These are phyloP conservation scores for Zaprionus taronus DNA, from an alignment of 1,140 invertebrate genomes.

Conservation along the genomic window DNA sequence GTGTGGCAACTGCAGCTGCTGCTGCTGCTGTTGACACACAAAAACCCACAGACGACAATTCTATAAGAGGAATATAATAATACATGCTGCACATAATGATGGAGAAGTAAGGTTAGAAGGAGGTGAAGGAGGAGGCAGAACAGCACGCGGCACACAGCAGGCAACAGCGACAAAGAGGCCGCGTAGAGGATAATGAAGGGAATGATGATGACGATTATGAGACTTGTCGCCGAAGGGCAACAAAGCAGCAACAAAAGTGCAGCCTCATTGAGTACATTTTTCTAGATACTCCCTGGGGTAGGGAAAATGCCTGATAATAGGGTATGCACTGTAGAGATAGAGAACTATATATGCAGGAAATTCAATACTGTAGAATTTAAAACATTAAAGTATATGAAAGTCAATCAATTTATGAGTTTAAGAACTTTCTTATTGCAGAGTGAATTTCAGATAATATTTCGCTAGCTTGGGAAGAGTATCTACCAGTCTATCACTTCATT, in stretches of 20 bases:
- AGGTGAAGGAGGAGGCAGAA: background rate
- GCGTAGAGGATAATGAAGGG: constrained; percentile 38
- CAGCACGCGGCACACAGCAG: background rate
- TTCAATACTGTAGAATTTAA: too few relatives aligned
- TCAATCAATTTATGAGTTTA: too few relatives aligned
- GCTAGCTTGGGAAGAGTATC: background rate
- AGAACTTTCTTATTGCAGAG: too few relatives aligned
- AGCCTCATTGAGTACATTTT: constrained; percentile 39
- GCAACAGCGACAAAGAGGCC: constrained; percentile 18
- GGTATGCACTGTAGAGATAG: background rate
- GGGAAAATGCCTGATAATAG: background rate
- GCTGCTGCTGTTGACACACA: constrained; percentile 66
- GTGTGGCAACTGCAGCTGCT: constrained; percentile 25
- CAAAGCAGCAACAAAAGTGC: constrained; percentile 28
- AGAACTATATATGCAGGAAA: too few relatives aligned
- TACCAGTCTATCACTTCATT: background rate
- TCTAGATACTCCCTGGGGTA: constrained; percentile 14
- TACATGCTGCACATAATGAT: constrained; percentile 51
- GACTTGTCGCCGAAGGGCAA: constrained; percentile 42
- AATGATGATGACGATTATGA: constrained; percentile 33
- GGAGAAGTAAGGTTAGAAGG: constrained; percentile 4
- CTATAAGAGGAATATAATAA: constrained; percentile 64
- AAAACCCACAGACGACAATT: constrained; percentile 64
- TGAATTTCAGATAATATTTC: too few relatives aligned
- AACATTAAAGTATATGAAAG: too few relatives aligned